phyloP scores from a whole-genome alignment of 2,888 invertebrate genomes.

The Balanococcus diminutus region DNA sequence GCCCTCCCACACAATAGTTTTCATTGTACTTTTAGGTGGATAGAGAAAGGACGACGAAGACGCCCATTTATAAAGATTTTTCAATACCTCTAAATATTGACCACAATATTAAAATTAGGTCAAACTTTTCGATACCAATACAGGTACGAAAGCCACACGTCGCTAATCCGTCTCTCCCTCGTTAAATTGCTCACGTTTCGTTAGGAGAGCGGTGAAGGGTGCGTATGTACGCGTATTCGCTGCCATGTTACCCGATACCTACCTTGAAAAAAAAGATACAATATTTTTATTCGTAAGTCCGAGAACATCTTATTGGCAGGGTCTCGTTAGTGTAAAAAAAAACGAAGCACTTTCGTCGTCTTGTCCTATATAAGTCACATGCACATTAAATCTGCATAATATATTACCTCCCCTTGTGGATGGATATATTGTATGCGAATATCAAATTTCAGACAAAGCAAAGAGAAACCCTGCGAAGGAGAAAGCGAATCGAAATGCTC shows the following conservation, averaged over 20 bases:
- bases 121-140: neutral
- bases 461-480: no score
- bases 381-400: neutral
- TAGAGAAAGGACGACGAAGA: no score
- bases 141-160: no score
- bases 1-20: no score
- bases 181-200: neutral
- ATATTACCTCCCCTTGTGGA: neutral
- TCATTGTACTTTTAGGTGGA: no score
- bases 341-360: neutral
- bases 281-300: neutral
- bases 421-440: neutral
- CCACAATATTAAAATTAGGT: constrained; percentile 4
- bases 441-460: neutral
- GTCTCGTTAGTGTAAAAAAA: neutral
- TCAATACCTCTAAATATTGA: neutral
- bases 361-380: no score
- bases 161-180: neutral
- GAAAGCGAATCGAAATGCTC: neutral
- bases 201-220: neutral
- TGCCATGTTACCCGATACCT: neutral
- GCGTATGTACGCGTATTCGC: neutral
- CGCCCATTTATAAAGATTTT: neutral
- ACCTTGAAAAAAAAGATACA: neutral
- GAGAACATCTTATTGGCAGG: neutral